Conservation (phyloP, 2,113 vertebrate genomes). For the Perca fluviatilis region DNA sequence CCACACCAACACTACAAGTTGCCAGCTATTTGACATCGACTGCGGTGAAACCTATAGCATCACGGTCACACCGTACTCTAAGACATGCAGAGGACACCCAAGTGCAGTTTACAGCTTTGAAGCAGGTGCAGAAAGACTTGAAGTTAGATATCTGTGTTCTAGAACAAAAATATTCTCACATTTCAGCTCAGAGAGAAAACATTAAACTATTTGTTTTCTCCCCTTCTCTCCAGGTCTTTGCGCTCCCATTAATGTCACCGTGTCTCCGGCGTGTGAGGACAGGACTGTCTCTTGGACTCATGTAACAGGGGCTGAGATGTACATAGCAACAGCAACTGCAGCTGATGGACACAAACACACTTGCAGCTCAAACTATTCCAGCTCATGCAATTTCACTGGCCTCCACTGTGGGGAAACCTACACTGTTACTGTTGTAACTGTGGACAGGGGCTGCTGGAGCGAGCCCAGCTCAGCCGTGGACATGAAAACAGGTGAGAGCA, state of each 20-base stretch:
- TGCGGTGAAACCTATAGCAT: slow-evolving; percentile 76
- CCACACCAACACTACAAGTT: slow-evolving; percentile 57
- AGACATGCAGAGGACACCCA: slow-evolving; percentile 63
- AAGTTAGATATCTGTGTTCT: background rate
- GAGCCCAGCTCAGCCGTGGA: slow-evolving; percentile 47
- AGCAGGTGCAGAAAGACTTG: slow-evolving; percentile 57
- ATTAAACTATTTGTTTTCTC: slow-evolving; percentile 4
- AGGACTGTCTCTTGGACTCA: slow-evolving; percentile 70
- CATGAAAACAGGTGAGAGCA: slow-evolving; percentile 69
- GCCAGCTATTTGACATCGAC: slow-evolving; percentile 56
- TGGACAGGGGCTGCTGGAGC: slow-evolving; percentile 70
- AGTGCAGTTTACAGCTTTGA: slow-evolving; percentile 58
- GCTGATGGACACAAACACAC: slow-evolving; percentile 65
- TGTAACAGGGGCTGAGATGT: slow-evolving; percentile 65
- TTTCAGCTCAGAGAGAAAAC: background rate
- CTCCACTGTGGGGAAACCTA: slow-evolving; percentile 76
- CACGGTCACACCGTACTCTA: slow-evolving; percentile 64
- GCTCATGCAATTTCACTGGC: slow-evolving; percentile 68
- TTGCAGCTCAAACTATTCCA: slow-evolving; percentile 63
- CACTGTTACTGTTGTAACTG: slow-evolving; percentile 65
- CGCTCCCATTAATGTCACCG: slow-evolving; percentile 56
- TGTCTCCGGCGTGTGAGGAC: slow-evolving; percentile 54
- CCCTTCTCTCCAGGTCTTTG: slow-evolving; percentile 63
- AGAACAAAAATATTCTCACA: background rate
- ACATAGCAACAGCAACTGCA: slow-evolving; percentile 68